phyloP scores from a whole-genome alignment of 1,140 invertebrate species.

The Drosophila santomea region DNA sequence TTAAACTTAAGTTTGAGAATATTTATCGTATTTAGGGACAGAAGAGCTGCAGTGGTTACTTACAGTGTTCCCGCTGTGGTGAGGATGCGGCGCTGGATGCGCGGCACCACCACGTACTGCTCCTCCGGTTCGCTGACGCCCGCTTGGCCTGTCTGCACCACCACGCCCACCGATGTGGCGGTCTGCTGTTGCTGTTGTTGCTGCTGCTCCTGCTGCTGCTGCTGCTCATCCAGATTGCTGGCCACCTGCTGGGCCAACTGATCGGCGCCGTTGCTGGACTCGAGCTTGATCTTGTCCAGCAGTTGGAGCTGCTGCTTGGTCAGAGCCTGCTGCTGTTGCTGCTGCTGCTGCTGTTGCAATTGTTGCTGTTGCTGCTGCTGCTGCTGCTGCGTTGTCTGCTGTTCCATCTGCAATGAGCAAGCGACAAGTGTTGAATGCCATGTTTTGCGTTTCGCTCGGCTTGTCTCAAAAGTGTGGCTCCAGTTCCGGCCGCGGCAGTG shows the following conservation, averaged over 20 bases:
- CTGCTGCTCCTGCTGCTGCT: conserved; percentile 57
- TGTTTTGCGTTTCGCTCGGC: conserved; percentile 48
- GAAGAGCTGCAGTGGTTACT: conserved; percentile 25
- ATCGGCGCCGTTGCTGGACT: conserved; percentile 63
- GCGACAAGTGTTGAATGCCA: conserved; percentile 69
- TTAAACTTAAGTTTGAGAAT: not conserved
- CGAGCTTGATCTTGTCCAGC: conserved; percentile 77
- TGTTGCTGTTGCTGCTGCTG: conserved; percentile 65
- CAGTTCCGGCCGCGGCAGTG: conserved; percentile 75
- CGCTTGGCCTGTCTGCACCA: conserved; percentile 61
- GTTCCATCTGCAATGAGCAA: conserved; percentile 83
- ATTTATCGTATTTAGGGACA: not conserved
- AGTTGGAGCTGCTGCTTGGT: conserved; percentile 71
- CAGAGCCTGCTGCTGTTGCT: conserved; percentile 46
- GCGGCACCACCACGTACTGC: conserved; percentile 57
- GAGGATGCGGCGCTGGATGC: conserved; percentile 68
- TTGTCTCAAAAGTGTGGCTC: conserved; percentile 73
- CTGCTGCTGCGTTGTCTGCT: conserved; percentile 71
- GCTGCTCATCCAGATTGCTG: conserved; percentile 57
- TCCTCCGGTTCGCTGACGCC: conserved; percentile 57
- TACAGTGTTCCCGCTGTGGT: conserved; percentile 80
- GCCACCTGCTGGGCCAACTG: conserved; percentile 34
- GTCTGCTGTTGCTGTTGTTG: conserved; percentile 42
- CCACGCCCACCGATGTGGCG: conserved; percentile 46
- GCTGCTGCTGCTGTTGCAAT: conserved; percentile 51